These are phyloP conservation scores for Tridacna crocea DNA, from an alignment of 2,888 invertebrate species.

Conservation along the genomic window DNA sequence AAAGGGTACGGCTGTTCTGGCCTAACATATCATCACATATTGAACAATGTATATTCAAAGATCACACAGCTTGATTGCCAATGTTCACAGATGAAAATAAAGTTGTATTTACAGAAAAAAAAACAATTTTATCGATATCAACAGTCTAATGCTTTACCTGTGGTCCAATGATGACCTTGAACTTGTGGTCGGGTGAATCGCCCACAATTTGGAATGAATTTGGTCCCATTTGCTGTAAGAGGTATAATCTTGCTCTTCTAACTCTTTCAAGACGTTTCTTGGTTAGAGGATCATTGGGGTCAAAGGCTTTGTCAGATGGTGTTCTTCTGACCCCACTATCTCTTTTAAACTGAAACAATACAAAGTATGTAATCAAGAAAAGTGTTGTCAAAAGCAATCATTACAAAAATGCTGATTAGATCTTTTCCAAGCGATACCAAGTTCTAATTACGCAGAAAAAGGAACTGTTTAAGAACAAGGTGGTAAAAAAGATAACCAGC, in stretches of 20 bases:
- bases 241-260: conserved; percentile 83
- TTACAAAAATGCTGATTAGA: no score
- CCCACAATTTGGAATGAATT: conserved; percentile 85
- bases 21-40: no score
- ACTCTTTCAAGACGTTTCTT: conserved; percentile 82
- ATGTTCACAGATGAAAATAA: no score
- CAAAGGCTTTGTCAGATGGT: conserved; percentile 57
- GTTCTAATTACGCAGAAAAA: no score
- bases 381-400: no score
- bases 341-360: conserved; percentile 28
- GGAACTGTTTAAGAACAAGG: no score
- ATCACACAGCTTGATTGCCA: no score
- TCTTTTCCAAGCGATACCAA: no score
- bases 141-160: conserved; percentile 77
- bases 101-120: neutral
- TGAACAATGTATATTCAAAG: no score
- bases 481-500: no score
- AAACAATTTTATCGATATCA: neutral
- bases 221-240: conserved; percentile 85
- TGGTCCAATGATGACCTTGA: conserved; percentile 85
- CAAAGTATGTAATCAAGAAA: neutral
- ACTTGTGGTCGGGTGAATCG: conserved; percentile 85
- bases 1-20: no score
- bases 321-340: conserved; percentile 54
- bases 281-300: conserved; percentile 67